These are phyloP conservation scores for Sylvilagus bachmani DNA, from an alignment of 2,113 vertebrate genomes.

Conservation along the genomic window DNA sequence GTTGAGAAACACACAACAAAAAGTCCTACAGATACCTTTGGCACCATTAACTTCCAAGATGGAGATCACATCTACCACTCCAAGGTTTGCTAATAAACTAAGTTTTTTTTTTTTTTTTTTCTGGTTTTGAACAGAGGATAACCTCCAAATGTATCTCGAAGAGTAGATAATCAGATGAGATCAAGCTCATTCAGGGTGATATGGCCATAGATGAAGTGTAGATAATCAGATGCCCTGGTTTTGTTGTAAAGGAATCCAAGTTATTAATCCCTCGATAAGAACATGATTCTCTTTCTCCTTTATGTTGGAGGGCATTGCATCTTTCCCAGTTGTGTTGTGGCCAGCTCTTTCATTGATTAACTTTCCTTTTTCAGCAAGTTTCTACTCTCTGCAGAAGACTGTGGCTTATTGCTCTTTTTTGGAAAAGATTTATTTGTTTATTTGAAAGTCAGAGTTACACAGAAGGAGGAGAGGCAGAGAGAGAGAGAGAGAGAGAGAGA, in stretches of 20 bases:
- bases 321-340: background rate
- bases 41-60: slow-evolving; percentile 96
- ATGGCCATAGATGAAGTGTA: background rate
- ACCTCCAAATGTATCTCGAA: background rate
- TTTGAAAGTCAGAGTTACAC: no score
- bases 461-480: no score
- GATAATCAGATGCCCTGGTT: background rate
- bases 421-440: background rate
- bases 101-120: background rate
- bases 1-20: slow-evolving; percentile 91
- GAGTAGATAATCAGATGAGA: background rate
- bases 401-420: background rate
- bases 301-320: background rate
- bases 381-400: background rate
- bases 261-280: background rate
- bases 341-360: background rate
- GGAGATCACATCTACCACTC: slow-evolving; percentile 94
- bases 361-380: background rate
- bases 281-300: background rate
- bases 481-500: no score
- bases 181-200: no score
- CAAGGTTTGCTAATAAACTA: slow-evolving; percentile 90
- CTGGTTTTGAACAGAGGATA: slow-evolving; percentile 53
- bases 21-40: slow-evolving; percentile 95
- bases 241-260: background rate